A percentile compares a stretch with the other conserved stretches of the same genome.
Conservation (phyloP, 2,888 invertebrate species). For the Coleophora deauratella region DNA sequence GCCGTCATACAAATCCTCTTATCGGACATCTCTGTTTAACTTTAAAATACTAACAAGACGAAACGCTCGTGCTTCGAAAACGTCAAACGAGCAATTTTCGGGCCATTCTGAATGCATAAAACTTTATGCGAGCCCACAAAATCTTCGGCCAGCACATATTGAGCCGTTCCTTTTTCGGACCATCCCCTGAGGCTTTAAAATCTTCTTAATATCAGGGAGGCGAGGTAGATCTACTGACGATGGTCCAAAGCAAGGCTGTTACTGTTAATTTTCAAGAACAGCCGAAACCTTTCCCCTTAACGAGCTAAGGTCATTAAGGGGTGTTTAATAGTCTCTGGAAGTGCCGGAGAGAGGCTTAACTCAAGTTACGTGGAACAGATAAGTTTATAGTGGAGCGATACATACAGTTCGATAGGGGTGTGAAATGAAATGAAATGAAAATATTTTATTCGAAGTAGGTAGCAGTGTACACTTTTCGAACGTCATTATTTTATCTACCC, state of each 20-base stretch:
- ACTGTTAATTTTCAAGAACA: conserved; percentile 63
- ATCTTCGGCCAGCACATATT: conserved; percentile 26
- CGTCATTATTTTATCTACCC: too few species aligned
- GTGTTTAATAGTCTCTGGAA: conserved; percentile 39
- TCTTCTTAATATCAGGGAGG: conserved; percentile 5
- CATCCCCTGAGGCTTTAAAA: background rate
- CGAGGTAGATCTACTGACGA: conserved; percentile 20
- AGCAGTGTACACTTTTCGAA: too few species aligned
- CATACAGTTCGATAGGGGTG: too few species aligned
- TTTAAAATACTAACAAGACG: conserved; percentile 3
- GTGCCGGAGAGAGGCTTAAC: conserved; percentile 25
- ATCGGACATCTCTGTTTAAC: background rate
- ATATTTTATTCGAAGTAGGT: too few species aligned
- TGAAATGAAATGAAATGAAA: too few species aligned
- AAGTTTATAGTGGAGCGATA: conserved; percentile 10
- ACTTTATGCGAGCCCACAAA: conserved; percentile 51
- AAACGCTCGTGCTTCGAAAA: conserved; percentile 34
- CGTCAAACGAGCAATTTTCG: conserved; percentile 60
- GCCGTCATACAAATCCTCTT: too few species aligned
- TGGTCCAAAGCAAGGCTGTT: conserved; percentile 34
- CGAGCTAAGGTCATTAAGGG: conserved; percentile 56
- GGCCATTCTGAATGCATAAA: conserved; percentile 61
- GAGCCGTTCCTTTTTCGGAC: conserved; percentile 21
- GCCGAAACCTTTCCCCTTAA: conserved; percentile 61
- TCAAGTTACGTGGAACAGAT: conserved; percentile 34